Evolutionary conservation across 2,113 vertebrate species (phyloP).

Genomic region (Eulacestoma nigropectus): DNA sequence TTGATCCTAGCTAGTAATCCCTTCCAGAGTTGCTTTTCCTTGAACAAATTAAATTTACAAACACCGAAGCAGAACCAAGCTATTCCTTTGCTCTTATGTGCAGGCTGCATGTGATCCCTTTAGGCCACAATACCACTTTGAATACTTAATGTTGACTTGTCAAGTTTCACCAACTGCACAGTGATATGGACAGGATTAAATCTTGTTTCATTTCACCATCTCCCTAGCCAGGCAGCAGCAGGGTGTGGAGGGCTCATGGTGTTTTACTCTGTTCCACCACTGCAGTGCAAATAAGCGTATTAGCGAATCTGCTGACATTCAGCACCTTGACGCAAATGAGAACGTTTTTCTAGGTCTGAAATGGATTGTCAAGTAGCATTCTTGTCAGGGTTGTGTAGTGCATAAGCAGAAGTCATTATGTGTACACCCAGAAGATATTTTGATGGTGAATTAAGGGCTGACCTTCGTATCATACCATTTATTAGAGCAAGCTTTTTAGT

Average conservation of each 20-base stretch:
- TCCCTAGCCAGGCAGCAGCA: background rate
- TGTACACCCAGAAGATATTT: conserved; percentile 39
- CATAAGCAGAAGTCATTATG: conserved; percentile 31
- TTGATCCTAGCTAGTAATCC: conserved; percentile 42
- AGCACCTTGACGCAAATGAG: conserved; percentile 4
- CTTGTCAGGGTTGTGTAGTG: background rate
- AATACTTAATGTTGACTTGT: conserved; percentile 59
- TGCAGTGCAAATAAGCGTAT: conserved; percentile 4
- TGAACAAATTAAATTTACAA: conserved; percentile 59
- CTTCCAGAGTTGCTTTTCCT: conserved; percentile 58
- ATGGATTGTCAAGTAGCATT: conserved; percentile 26
- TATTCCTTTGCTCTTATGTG: background rate
- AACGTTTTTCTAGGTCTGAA: background rate
- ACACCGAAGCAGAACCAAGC: conserved; percentile 51
- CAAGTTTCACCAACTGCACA: background rate
- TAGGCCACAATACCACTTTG: background rate
- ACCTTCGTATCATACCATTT: conserved; percentile 32
- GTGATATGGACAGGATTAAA: background rate
- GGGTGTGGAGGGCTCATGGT: background rate
- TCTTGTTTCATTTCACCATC: background rate
- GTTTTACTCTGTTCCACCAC: background rate
- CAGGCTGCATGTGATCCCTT: conserved; percentile 26
- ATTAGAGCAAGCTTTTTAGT: conserved; percentile 28
- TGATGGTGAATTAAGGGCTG: conserved; percentile 39
- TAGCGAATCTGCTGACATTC: conserved; percentile 10